phyloP scores from a whole-genome alignment of 2,888 invertebrate genomes.

The Andrena trimmerana region DNA sequence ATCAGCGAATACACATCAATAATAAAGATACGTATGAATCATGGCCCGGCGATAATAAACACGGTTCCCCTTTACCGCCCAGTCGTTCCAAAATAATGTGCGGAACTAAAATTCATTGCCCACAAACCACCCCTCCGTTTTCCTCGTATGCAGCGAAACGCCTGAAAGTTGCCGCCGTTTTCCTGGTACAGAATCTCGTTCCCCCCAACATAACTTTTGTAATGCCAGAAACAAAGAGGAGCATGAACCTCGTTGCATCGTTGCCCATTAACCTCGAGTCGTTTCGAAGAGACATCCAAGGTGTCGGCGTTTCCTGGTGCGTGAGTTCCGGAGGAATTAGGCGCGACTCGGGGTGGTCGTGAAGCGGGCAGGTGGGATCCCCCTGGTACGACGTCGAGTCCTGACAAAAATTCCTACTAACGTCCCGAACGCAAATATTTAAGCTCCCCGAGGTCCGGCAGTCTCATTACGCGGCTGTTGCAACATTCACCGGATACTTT shows the following conservation, averaged over 20 bases:
- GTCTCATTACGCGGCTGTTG: slow-evolving; percentile 49
- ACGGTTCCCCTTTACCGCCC: neutral
- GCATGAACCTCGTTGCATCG: too few species aligned
- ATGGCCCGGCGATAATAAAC: neutral
- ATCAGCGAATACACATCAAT: neutral
- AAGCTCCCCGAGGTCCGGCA: slow-evolving; percentile 39
- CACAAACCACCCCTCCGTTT: neutral
- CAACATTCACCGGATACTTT: slow-evolving; percentile 47
- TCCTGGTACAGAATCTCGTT: neutral
- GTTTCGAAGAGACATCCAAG: neutral
- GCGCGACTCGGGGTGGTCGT: neutral
- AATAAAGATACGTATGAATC: neutral
- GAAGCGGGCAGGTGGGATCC: slow-evolving; percentile 23
- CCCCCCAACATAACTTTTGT: too few species aligned
- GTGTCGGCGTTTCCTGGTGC: slow-evolving; percentile 1
- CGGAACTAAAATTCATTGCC: neutral
- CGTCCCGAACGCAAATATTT: slow-evolving; percentile 50
- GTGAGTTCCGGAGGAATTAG: slow-evolving; percentile 19
- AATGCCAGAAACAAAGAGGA: too few species aligned
- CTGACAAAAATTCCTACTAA: slow-evolving; percentile 45
- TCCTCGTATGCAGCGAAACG: slow-evolving; percentile 28
- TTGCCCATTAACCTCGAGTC: neutral
- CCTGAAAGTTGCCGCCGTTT: slow-evolving; percentile 1
- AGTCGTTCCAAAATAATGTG: neutral
- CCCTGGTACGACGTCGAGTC: slow-evolving; percentile 35